Evolutionary conservation across 1,140 invertebrate species (phyloP), one percentile per base, ranked within the genome.

Genomic region (Matsumurasca onukii): DNA sequence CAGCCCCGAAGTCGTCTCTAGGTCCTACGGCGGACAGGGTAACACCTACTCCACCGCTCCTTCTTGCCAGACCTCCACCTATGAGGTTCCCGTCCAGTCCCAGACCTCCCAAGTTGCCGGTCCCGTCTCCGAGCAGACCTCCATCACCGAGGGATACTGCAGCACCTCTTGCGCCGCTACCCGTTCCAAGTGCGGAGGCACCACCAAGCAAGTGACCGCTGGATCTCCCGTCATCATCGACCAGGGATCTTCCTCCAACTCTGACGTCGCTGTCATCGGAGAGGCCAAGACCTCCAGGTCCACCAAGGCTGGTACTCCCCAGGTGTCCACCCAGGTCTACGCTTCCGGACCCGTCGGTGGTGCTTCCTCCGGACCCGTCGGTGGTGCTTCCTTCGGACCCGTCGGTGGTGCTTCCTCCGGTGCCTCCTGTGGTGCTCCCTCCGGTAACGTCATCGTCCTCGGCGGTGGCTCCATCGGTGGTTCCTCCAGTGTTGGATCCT

Each of bases 11-110:
- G 55, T 59, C 24, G 55, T 59, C 22, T 5, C 15, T 29, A 59
- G 15, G 15, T 59, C 55, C 25, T n/a, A n/a, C n/a, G 25, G 24
- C 25, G 55, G 55, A 12, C 2, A 22, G 13, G 5, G 24, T 27
- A 27, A 2, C 2, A 27, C 25, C 25, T 27, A 25, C 55, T 27
- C 55, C 55, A 59, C 55, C 25, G 22, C 15, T 27, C 55, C 25
- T 27, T 25, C 24, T 24, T 59, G 55, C 55, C 22, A 59, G 25
- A 59, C 55, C 55, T 59, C 55, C 55, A 59, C 22, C 55, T 59
- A 22, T 27, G 55, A 25, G 22, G 3, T 27, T 27, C 55, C 55
- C 55, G 55, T 59, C 25, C 15, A 59, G 55, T 59, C 55, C 22
- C 2, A 22, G 24, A 59, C 22, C 25, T 27, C 9, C 24, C 24